These are phyloP conservation scores for Formica exsecta DNA, from an alignment of 1,140 invertebrate genomes.

Conservation along the genomic window DNA sequence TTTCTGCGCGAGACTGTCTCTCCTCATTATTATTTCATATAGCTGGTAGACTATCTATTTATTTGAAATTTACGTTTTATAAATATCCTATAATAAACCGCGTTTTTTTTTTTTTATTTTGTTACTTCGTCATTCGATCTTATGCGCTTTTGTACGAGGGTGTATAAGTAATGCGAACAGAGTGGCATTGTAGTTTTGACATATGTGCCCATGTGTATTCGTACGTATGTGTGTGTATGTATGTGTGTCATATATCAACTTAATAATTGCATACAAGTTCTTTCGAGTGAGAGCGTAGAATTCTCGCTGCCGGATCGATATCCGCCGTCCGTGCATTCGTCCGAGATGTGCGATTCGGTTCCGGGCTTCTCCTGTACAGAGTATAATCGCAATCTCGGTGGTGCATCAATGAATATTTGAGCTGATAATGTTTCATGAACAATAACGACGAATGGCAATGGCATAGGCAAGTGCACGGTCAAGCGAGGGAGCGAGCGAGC, in stretches of 20 bases:
- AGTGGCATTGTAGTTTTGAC: constrained; percentile 74
- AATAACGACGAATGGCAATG: constrained; percentile 24
- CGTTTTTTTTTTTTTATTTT: constrained; percentile 64
- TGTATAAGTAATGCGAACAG: constrained; percentile 79
- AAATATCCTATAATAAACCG: constrained; percentile 82
- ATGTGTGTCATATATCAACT: constrained; percentile 54
- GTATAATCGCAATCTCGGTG: neutral
- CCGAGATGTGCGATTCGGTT: constrained; percentile 24
- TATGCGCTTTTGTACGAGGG: constrained; percentile 83
- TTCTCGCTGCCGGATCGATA: constrained; percentile 74
- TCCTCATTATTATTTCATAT: constrained; percentile 80
- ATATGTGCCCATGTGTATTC: constrained; percentile 28
- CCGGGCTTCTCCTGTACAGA: neutral
- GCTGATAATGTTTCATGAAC: neutral
- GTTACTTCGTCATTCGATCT: constrained; percentile 79
- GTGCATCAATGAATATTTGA: constrained; percentile 9
- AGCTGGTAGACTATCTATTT: constrained; percentile 83
- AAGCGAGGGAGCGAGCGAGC: constrained; percentile 41
- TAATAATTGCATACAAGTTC: constrained; percentile 58
- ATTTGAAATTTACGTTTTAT: constrained; percentile 82
- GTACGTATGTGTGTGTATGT: neutral
- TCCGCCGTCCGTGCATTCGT: constrained; percentile 59
- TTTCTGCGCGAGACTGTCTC: constrained; percentile 54
- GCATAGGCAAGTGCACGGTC: constrained; percentile 24
- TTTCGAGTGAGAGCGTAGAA: constrained; percentile 38